Percentiles rank a stretch among this genome's conserved stretches.
Conservation (phyloP, 2,888 invertebrate genomes). For the Lamellibrachia columna region DNA sequence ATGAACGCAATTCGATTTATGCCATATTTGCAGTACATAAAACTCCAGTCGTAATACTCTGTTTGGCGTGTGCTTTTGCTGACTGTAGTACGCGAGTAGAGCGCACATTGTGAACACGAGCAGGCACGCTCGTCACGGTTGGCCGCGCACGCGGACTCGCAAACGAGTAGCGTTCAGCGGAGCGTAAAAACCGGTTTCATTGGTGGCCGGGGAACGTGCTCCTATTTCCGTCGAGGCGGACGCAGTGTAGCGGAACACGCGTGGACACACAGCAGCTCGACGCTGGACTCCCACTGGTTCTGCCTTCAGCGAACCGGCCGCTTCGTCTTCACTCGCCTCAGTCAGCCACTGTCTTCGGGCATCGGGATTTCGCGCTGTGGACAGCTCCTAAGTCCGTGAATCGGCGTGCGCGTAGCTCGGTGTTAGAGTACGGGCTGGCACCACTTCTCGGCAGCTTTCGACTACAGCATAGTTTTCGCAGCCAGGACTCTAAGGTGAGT, state of each 20-base stretch:
- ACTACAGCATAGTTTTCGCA: background rate
- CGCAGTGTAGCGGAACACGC: background rate
- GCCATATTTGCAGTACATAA: background rate
- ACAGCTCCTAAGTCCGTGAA: background rate
- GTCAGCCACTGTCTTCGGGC: background rate
- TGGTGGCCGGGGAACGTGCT: background rate
- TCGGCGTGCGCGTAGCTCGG: background rate
- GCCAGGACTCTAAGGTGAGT: conserved; percentile 12
- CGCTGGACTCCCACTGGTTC: background rate
- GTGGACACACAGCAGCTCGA: background rate
- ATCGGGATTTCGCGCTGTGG: conserved; percentile 5
- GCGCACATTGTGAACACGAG: background rate
- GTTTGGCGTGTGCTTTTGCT: background rate
- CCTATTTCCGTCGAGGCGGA: background rate
- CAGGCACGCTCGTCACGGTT: background rate
- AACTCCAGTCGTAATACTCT: background rate
- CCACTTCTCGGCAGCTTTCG: background rate
- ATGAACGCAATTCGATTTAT: background rate
- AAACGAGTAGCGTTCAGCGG: background rate
- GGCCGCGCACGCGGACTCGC: background rate
- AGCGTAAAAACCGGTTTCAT: conserved; percentile 12
- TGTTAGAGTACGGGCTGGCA: background rate
- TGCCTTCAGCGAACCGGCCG: background rate
- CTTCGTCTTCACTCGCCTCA: background rate
- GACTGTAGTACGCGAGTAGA: background rate